Percentiles rank a stretch among this genome's conserved stretches.
Conservation (phyloP, 2,113 vertebrate genomes). For the Anarrhichthys ocellatus region DNA sequence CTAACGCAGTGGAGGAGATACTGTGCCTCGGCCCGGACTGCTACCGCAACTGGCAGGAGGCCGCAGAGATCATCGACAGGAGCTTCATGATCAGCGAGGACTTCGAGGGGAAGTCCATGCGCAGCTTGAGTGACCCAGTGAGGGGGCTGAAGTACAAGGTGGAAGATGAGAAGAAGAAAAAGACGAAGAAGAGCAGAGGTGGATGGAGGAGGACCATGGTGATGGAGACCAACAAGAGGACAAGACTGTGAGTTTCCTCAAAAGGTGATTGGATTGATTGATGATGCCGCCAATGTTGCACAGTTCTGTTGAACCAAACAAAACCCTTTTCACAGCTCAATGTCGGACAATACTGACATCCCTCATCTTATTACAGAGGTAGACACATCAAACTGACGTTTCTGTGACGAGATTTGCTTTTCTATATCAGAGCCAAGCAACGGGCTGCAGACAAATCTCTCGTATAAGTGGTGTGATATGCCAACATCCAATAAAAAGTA, state of each 20-base stretch:
- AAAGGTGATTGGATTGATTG: slow-evolving; percentile 11
- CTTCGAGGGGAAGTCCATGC: slow-evolving; percentile 78
- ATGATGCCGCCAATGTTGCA: not conserved
- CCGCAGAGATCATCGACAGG: slow-evolving; percentile 88
- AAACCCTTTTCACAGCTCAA: slow-evolving; percentile 17
- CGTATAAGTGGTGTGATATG: slow-evolving; percentile 16
- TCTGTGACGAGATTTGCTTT: slow-evolving; percentile 20
- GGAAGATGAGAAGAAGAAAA: slow-evolving; percentile 78
- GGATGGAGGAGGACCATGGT: slow-evolving; percentile 49
- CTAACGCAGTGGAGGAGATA: slow-evolving; percentile 88
- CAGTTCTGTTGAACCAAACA: not conserved
- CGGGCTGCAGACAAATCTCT: slow-evolving; percentile 2
- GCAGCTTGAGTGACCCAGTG: slow-evolving; percentile 87
- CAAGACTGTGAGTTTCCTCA: not conserved
- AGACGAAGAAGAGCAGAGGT: slow-evolving; percentile 41
- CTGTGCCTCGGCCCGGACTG: slow-evolving; percentile 82
- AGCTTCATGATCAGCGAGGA: slow-evolving; percentile 88
- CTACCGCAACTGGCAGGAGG: slow-evolving; percentile 91
- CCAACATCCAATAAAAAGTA: slow-evolving; percentile 49
- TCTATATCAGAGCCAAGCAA: not conserved
- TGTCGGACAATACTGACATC: not conserved
- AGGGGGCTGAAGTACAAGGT: slow-evolving; percentile 89
- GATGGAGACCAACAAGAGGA: slow-evolving; percentile 22
- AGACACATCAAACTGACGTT: slow-evolving; percentile 24
- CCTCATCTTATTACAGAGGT: not conserved